Evolutionary conservation across 2,797 vertebrate genomes (phyloP).

Genomic region (Xiphorhynchus erythropygius): DNA sequence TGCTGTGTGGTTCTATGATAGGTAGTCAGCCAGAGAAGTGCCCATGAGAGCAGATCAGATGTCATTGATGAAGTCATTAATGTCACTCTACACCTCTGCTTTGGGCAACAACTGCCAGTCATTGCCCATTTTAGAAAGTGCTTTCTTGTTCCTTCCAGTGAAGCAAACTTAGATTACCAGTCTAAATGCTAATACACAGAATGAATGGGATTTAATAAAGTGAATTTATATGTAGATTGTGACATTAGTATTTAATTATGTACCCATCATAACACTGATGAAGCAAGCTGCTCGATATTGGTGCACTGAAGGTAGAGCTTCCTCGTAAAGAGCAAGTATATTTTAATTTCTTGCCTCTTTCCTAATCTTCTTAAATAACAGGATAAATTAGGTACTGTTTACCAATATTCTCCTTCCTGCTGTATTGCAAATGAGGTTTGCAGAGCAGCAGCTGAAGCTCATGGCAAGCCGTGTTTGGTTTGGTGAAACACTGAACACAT

Average conservation of each 20-base stretch:
- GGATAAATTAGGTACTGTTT: not conserved
- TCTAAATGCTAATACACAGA: constrained; percentile 13
- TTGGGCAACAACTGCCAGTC: not conserved
- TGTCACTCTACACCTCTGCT: not conserved
- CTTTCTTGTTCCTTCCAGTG: not conserved
- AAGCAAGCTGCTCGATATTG: constrained; percentile 7
- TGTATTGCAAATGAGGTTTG: not conserved
- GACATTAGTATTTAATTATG: constrained; percentile 50
- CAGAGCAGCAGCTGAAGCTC: not conserved
- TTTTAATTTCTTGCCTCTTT: constrained; percentile 19
- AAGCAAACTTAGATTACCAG: not conserved
- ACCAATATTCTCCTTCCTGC: not conserved
- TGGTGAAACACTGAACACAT: not conserved
- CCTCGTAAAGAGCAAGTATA: not conserved
- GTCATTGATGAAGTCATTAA: not conserved
- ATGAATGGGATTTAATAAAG: constrained; percentile 27
- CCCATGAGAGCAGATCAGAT: rapidly evolving
- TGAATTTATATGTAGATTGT: constrained; percentile 45
- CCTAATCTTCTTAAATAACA: constrained; percentile 21
- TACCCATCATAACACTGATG: constrained; percentile 3
- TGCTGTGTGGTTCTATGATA: not conserved
- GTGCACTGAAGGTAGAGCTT: not conserved
- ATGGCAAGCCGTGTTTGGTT: not conserved
- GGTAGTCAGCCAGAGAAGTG: not conserved
- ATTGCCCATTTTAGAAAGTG: not conserved